Evolutionary conservation across 92 coral and sea anemone genomes (phyloP).

Genomic region (Porites lobata): DNA sequence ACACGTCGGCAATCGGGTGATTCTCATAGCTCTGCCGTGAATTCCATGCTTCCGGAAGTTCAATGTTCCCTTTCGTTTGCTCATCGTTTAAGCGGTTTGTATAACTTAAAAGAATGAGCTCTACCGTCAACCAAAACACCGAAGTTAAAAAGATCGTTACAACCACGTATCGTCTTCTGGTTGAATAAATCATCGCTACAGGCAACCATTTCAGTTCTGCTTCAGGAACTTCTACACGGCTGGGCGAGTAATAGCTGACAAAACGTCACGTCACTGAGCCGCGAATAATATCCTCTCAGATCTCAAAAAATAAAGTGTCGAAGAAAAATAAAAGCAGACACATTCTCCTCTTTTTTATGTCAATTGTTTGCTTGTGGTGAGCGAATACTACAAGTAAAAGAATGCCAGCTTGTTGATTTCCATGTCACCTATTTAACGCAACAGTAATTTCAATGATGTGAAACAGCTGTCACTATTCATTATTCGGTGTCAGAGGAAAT

Average conservation of each 20-base stretch:
- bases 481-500: not conserved
- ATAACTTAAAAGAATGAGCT: conserved; percentile 73
- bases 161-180: conserved; percentile 80
- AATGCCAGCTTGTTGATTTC: not conserved
- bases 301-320: conserved; percentile 14
- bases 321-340: not conserved
- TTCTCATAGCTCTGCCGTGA: conserved; percentile 16
- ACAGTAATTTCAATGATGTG: conserved; percentile 5
- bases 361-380: conserved; percentile 36
- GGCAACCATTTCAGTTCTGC: conserved; percentile 28
- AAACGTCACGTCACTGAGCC: conserved; percentile 3
- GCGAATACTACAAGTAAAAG: not conserved
- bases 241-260: not conserved
- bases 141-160: conserved; percentile 82
- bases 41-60: conserved; percentile 22
- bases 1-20: conserved; percentile 15
- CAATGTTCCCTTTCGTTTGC: conserved; percentile 13
- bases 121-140: conserved; percentile 83
- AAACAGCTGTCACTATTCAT: not conserved
- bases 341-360: not conserved
- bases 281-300: not conserved
- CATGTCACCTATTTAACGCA: conserved; percentile 26
- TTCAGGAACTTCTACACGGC: not conserved
- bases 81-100: conserved; percentile 75
- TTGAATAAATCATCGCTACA: conserved; percentile 61